phyloP scores from a whole-genome alignment of 30 jellyfish, hydroid and myxozoan genomes.

The Sanderia malayensis region DNA sequence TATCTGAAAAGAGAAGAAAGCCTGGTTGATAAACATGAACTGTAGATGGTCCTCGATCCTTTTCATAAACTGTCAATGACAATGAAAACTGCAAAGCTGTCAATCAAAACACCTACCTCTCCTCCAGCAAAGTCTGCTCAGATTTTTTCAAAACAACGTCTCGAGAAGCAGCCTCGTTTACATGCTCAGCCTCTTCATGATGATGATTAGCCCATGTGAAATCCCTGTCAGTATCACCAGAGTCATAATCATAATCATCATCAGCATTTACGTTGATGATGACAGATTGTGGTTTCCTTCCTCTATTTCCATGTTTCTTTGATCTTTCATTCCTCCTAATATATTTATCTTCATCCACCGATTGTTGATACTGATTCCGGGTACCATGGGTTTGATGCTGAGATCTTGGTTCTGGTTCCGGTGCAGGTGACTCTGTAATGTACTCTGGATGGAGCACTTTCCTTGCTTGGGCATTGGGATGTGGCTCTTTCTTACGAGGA shows the following conservation, averaged over 20 bases:
- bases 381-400: neutral
- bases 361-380: neutral
- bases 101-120: too few relatives aligned
- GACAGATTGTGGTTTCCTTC: slow-evolving; percentile 5
- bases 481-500: slow-evolving; percentile 17
- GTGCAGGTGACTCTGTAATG: slow-evolving; percentile 29
- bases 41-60: neutral
- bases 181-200: slow-evolving; percentile 2
- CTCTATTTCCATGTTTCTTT: neutral
- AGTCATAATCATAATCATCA: neutral
- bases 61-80: neutral
- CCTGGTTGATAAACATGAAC: neutral
- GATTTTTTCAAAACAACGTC: slow-evolving; percentile 18
- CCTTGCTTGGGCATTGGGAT: slow-evolving; percentile 4
- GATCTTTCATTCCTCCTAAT: neutral
- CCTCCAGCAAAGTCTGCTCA: slow-evolving; percentile 34
- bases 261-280: slow-evolving; percentile 20
- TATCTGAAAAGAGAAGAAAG: slow-evolving; percentile 23
- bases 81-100: neutral
- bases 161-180: neutral
- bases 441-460: slow-evolving; percentile 33
- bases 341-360: neutral
- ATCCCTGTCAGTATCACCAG: slow-evolving; percentile 35
- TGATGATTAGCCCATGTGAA: slow-evolving; percentile 14
- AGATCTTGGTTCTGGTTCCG: neutral